A percentile compares a stretch with the other conserved stretches of the same genome.
phyloP scores from a whole-genome alignment of 2,888 invertebrate species.

The Aphodius granarius region DNA sequence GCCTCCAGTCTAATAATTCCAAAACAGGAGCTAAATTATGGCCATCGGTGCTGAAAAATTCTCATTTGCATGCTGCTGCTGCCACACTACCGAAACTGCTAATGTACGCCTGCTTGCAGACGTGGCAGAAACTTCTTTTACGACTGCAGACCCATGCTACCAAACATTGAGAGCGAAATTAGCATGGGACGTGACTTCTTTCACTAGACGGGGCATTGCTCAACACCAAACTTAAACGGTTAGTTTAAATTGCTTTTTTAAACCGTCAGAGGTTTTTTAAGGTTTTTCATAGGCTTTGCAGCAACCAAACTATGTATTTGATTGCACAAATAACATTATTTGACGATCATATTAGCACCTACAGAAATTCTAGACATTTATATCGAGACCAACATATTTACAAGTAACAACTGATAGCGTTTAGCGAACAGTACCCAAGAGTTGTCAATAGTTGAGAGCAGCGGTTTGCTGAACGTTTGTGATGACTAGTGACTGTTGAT shows the following conservation, averaged over 20 bases:
- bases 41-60: not conserved
- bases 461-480: no score
- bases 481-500: no score
- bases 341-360: no score
- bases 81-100: not conserved
- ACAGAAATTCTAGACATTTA: no score
- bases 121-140: not conserved
- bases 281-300: no score
- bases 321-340: no score
- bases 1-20: not conserved
- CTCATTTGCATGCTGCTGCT: not conserved
- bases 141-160: not conserved
- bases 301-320: no score
- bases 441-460: no score
- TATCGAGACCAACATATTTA: no score
- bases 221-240: not conserved
- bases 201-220: not conserved
- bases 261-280: no score
- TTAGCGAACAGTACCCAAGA: no score
- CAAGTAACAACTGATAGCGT: no score
- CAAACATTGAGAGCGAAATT: not conserved
- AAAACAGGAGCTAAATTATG: not conserved
- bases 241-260: not conserved
- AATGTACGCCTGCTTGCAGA: not conserved
- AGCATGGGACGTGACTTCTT: not conserved